Percentiles rank a stretch among this genome's conserved stretches.
Conservation (phyloP, 2,113 vertebrate genomes). For the Leptosomus discolor region DNA sequence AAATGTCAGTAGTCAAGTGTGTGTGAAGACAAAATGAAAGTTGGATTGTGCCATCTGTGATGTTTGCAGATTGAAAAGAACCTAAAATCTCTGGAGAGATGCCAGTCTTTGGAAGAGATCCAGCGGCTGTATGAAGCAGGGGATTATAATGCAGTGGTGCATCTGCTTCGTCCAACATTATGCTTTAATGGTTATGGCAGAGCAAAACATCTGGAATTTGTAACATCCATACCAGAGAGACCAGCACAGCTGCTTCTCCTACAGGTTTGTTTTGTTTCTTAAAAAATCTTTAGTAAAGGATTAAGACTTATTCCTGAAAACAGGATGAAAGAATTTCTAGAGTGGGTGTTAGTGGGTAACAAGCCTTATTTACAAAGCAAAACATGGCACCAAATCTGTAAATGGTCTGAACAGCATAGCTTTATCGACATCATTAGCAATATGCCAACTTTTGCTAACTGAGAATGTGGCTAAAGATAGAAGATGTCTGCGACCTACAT, state of each 20-base stretch:
- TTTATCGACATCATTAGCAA: neutral
- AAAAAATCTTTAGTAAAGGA: neutral
- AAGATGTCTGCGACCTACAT: neutral
- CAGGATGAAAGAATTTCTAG: neutral
- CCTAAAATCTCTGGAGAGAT: conserved; percentile 93
- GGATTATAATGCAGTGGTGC: conserved; percentile 89
- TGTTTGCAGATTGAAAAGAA: conserved; percentile 90
- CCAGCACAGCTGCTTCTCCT: conserved; percentile 93
- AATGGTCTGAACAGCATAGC: neutral
- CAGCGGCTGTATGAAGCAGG: conserved; percentile 90
- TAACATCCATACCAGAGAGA: conserved; percentile 90
- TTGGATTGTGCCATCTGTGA: neutral
- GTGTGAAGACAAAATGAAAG: neutral
- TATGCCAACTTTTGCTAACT: neutral
- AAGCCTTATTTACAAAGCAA: neutral
- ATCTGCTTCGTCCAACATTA: conserved; percentile 88
- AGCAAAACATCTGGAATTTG: conserved; percentile 87
- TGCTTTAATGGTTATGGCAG: conserved; percentile 79
- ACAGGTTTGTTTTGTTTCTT: conserved; percentile 77
- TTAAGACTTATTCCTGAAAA: neutral
- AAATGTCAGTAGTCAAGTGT: neutral
- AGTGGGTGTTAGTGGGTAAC: neutral
- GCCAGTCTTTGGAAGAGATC: conserved; percentile 97
- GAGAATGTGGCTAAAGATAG: neutral
- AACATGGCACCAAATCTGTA: neutral